Base-by-base conservation (phyloP, 2,113 vertebrate genomes). In the Nothoprocta perdicaria region DNA sequence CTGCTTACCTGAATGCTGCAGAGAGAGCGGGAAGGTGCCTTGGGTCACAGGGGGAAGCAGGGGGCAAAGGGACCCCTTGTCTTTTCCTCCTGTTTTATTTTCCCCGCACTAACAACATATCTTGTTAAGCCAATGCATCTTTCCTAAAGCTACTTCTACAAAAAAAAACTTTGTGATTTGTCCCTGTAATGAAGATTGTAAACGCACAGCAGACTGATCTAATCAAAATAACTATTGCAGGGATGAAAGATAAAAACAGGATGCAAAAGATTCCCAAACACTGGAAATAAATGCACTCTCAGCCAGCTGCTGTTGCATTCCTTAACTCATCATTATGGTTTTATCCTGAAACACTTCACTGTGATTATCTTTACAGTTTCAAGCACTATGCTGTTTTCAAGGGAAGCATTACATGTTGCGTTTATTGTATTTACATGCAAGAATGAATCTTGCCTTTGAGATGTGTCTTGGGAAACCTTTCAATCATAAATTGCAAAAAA, bases 121-220 rank as follows among this genome's bases (percentile, higher is more conserved):
- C 16, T 12, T 1, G 2, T 24, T 19, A 55, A 68, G 24, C 33
- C 40, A 35, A 50, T 27, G 52, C 23, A 10, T 75, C 38, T 57
- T 61, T 57, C 45, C n/a, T 21, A 1, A 2, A 0, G 0, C 16
- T 62, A 24, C 38, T 50, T 26, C 31, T 33, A 24, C 48, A 55
- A 13, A 41, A 55, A 13, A 41, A 24, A 80, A 46, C 4, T 5
- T 2, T 18, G 29, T n/a, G 48, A 22, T 31, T 76, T 23, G 4
- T 14, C 17, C 26, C 43, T 0, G 0, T 21, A 65, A n/a, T 48
- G 60, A 66, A 58, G 45, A 7, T 0, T 0, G 31, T 6, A 63
- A 12, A 14, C 31, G 21, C 15, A 22, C 1, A 61, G 29, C 13
- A 0, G 0, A 33, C 38, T 66, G 10, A 45, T 22, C 27, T 55